Evolutionary conservation across 2,888 invertebrate species (phyloP), one percentile per base, ranked within the genome.

Genomic region (Machimus atricapillus): DNA sequence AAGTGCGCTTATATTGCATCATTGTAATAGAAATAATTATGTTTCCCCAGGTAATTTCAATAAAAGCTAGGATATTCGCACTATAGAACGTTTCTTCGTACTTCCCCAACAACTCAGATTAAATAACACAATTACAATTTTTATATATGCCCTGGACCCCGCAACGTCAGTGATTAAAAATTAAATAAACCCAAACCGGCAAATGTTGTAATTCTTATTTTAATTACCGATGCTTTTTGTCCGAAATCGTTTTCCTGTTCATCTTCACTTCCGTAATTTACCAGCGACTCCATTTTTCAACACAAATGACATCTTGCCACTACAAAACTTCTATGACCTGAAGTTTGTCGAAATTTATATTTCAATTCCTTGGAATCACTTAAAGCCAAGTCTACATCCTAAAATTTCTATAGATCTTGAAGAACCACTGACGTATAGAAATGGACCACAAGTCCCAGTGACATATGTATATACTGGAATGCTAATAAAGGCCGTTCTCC

Each of bases 251-350:
- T 85, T 6, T 95, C 95, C 90, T 94, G 94, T 88, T 96, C 96
- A 90, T 96, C 96, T 90, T 96, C 97, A 92, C 96, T 97, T 89
- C 95, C 96, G 91, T 97, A 97, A 91, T 95, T 96, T 88, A 95
- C 94, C 88, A 97, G 93, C 78, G 96, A 95, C 92, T 97, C 96
- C 97, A 97, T 97, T 89, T 90, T 90, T 79, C 83, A 56, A 43
- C 43, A 23, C 78, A 78, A 78, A 27, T 37, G 23, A 34, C 74
- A 74, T 74, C 34, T 16, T 8, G 1, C 16, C 74, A 31, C 6
- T 52, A 52, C 52, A 52, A 52, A 52, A 52, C n/a, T 19, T n/a
- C 4, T 4, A 7, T 52, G 7, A 52, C 52, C 7, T 19, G 52
- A 52, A 52, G 52, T 52, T 52, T n/a, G 52, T n/a, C 16, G 19